Evolutionary conservation across 2,888 invertebrate genomes (phyloP).

Genomic region (Drosophila neotestacea): DNA sequence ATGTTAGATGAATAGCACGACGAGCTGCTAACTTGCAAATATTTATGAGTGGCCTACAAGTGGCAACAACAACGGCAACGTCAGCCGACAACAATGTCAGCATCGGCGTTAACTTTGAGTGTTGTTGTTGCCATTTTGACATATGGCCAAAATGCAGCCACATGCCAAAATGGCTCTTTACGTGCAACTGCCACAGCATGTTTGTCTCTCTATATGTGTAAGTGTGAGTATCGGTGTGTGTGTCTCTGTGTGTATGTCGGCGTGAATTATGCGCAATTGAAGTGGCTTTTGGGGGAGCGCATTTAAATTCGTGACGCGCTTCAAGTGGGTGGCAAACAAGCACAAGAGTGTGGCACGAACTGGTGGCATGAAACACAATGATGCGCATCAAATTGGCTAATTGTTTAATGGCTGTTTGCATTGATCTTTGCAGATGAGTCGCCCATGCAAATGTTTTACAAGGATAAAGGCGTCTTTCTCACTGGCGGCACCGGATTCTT

Average conservation of each 20-base stretch:
- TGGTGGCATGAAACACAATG: slow-evolving; percentile 50
- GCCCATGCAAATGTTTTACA: slow-evolving; percentile 87
- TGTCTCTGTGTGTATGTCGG: slow-evolving; percentile 48
- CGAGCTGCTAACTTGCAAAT: slow-evolving; percentile 82
- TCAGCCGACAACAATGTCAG: slow-evolving; percentile 65
- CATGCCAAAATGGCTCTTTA: slow-evolving; percentile 67
- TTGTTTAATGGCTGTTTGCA: slow-evolving; percentile 80
- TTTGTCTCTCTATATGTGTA: slow-evolving; percentile 24
- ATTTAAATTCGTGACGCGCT: slow-evolving; percentile 77
- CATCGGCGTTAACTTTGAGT: slow-evolving; percentile 65
- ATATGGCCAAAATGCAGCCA: slow-evolving; percentile 80
- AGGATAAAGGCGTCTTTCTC: slow-evolving; percentile 88
- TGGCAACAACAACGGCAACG: slow-evolving; percentile 41
- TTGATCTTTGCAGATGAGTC: slow-evolving; percentile 82
- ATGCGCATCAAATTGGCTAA: slow-evolving; percentile 80
- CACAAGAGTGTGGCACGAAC: slow-evolving; percentile 7
- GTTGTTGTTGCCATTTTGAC: slow-evolving; percentile 80
- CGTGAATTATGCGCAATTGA: slow-evolving; percentile 79
- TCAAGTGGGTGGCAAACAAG: slow-evolving; percentile 80
- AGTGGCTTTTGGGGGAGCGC: slow-evolving; percentile 76
- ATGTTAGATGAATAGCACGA: slow-evolving; percentile 79
- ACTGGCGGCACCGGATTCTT: slow-evolving; percentile 88
- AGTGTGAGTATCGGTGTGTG: slow-evolving; percentile 25
- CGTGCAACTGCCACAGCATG: slow-evolving; percentile 44
- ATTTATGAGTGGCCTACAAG: slow-evolving; percentile 80